Evolutionary conservation across 2,888 invertebrate species (phyloP).

Genomic region (Sepiola atlantica): DNA sequence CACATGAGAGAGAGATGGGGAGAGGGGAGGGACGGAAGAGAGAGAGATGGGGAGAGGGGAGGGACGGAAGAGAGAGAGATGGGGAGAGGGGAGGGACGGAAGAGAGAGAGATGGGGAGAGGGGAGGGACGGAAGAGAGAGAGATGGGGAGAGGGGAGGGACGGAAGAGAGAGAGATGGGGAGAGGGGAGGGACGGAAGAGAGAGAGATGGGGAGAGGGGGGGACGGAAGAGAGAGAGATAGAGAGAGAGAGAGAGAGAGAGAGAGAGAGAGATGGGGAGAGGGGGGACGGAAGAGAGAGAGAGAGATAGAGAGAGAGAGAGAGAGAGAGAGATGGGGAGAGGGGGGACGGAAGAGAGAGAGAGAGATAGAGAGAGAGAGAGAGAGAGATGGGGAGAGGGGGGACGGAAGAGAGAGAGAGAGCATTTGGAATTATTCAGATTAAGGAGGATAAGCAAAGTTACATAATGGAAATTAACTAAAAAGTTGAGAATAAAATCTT

Average conservation of each 20-base stretch:
- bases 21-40: too few species aligned
- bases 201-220: too few species aligned
- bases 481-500: background rate
- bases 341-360: background rate
- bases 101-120: too few species aligned
- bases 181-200: too few species aligned
- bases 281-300: background rate
- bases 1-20: too few species aligned
- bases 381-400: too few species aligned
- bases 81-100: too few species aligned
- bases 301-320: background rate
- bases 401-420: background rate
- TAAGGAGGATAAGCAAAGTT: background rate
- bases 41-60: too few species aligned
- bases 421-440: background rate
- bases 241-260: background rate
- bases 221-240: background rate
- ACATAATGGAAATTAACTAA: slow-evolving; percentile 10
- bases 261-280: too few species aligned
- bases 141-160: too few species aligned
- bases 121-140: background rate
- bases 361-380: background rate
- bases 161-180: too few species aligned
- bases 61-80: background rate
- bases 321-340: too few species aligned